Evolutionary conservation across 53 echinoderm and acorn worm species (phyloP).

Genomic region (Mesocentrotus franciscanus): DNA sequence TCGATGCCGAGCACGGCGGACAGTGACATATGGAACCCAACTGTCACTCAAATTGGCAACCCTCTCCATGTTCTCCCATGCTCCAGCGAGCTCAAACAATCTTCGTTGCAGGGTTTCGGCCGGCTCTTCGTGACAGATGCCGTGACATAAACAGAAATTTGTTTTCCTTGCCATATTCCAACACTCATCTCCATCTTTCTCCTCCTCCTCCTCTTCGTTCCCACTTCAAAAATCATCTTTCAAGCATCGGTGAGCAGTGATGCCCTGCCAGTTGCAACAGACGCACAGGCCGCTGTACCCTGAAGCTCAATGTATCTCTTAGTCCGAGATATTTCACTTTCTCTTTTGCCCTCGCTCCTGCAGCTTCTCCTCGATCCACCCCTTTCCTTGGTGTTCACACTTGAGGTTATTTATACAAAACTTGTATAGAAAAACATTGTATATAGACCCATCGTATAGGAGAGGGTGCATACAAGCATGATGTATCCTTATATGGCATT

Average conservation of each 20-base stretch:
- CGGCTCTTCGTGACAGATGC: conserved; percentile 47
- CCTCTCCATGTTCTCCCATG: conserved; percentile 9
- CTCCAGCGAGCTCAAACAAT: conserved; percentile 14
- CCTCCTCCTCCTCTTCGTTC: neutral
- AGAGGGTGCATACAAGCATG: too few species aligned
- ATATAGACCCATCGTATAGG: too few species aligned
- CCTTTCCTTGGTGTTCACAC: neutral
- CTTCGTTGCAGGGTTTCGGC: neutral
- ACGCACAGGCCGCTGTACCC: neutral
- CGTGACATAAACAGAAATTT: conserved; percentile 40
- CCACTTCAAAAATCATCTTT: conserved; percentile 30
- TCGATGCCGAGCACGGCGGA: neutral
- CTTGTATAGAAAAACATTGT: too few species aligned
- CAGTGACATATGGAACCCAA: conserved; percentile 29
- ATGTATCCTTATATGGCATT: too few species aligned
- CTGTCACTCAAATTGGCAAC: conserved; percentile 40
- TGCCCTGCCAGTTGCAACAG: conserved; percentile 30
- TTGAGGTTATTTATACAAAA: too few species aligned
- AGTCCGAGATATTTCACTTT: neutral
- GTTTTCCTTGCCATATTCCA: conserved; percentile 56
- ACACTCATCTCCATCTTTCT: conserved; percentile 29
- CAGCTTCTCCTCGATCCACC: neutral
- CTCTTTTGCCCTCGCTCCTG: neutral
- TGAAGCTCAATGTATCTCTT: conserved; percentile 5
- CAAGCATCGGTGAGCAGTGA: conserved; percentile 11